Evolutionary conservation across 2,888 invertebrate genomes (phyloP), one percentile per base, ranked within the genome.

Genomic region (Ennomos quercinarius): DNA sequence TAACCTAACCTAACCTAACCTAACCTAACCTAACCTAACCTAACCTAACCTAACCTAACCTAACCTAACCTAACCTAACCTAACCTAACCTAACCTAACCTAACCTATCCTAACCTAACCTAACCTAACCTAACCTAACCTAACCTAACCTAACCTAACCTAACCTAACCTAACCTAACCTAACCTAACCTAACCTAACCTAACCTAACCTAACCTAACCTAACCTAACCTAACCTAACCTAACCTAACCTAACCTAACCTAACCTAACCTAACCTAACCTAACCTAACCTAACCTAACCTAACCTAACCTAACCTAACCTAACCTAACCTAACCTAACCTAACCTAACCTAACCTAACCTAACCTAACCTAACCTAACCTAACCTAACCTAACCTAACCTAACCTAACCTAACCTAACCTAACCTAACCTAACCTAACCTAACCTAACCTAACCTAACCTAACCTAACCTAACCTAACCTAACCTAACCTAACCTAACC

Each of bases 401-500:
- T 47, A 47, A 47, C 47, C 47, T 47, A 47, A 47, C 47, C 47
- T 47, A 47, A 47, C 47, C 47, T 47, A 47, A 47, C 47, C 47
- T 47, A 47, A 47, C 47, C 47, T 47, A 47, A 47, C 47, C 47
- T 47, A 47, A 47, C 47, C 47, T 47, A 47, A 47, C 47, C 47
- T 47, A 47, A 47, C 47, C 47, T 47, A 47, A 47, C 47, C 47
- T 47, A 47, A 47, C 47, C 47, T 47, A 47, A 47, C 47, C 47
- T 47, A 47, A 47, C 47, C 47, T 47, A 47, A 47, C 47, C 47
- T 47, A 47, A 47, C 47, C 47, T 47, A 47, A 47, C 36, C 47
- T 47, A 47, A 47, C 47, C 47, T 47, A 50, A 50, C 50, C 50
- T 43, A 51, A 51, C 51, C 51, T 51, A 46, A 54, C 46, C 54